Evolutionary conservation across 2,113 vertebrate genomes (phyloP).

Genomic region (Siphamia tubifer): DNA sequence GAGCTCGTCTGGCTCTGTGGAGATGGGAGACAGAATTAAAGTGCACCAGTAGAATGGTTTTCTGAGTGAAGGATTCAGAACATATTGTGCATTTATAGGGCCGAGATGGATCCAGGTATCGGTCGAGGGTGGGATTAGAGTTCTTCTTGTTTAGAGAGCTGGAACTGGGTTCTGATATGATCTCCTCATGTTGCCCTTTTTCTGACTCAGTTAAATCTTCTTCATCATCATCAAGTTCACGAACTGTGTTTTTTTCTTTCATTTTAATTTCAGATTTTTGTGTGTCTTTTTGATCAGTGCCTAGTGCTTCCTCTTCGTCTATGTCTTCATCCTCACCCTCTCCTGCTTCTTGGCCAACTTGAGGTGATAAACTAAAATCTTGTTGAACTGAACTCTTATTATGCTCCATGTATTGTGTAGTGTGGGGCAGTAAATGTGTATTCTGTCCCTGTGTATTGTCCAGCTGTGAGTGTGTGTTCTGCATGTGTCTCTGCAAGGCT

Average conservation of each 20-base stretch:
- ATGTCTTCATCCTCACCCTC: conserved; percentile 89
- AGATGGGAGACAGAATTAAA: conserved; percentile 98
- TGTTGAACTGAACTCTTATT: conserved; percentile 90
- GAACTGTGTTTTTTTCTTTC: conserved; percentile 83
- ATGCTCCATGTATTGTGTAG: conserved; percentile 78
- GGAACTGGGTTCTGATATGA: conserved; percentile 85
- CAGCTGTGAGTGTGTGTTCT: conserved; percentile 86
- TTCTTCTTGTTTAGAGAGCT: conserved; percentile 86
- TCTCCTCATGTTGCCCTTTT: conserved; percentile 85
- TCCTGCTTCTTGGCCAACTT: conserved; percentile 88
- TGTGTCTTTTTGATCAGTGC: conserved; percentile 45
- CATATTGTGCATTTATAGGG: conserved; percentile 98
- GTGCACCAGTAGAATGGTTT: conserved; percentile 97
- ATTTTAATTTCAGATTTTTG: conserved; percentile 80
- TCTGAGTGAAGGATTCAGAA: conserved; percentile 98
- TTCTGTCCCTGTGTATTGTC: conserved; percentile 88
- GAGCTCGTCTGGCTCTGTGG: conserved; percentile 93
- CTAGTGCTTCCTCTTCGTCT: conserved; percentile 85
- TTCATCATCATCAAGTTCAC: conserved; percentile 84
- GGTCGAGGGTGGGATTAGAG: conserved; percentile 95
- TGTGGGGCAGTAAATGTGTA: conserved; percentile 71
- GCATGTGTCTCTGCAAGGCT: conserved; percentile 96
- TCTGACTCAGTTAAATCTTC: conserved; percentile 85
- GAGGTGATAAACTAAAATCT: conserved; percentile 86
- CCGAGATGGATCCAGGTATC: conserved; percentile 94